These are phyloP conservation scores for Tortrix viridana DNA, from an alignment of 2,888 invertebrate genomes.

Conservation along the genomic window DNA sequence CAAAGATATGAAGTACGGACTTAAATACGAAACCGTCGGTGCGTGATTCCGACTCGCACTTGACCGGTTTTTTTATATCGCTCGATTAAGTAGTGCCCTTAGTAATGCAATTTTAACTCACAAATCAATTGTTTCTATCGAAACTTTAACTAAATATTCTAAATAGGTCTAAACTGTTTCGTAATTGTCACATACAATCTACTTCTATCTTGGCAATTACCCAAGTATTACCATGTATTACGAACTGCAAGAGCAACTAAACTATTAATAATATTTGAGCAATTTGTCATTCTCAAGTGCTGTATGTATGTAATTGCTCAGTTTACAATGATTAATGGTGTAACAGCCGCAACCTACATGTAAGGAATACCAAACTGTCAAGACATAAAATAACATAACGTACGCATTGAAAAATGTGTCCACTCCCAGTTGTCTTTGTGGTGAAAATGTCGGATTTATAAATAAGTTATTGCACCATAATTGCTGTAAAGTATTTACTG, in stretches of 20 bases:
- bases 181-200: constrained; percentile 7
- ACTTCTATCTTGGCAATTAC: constrained; percentile 11
- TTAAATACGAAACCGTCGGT: no score
- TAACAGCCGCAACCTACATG: constrained; percentile 18
- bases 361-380: constrained; percentile 31
- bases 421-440: constrained; percentile 23
- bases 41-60: no score
- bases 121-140: background rate
- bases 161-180: background rate
- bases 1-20: no score
- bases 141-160: background rate
- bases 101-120: no score
- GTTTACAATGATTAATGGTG: constrained; percentile 40
- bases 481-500: constrained; percentile 19
- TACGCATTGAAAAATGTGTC: constrained; percentile 7
- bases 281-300: constrained; percentile 41
- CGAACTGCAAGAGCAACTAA: constrained; percentile 14
- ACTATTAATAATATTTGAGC: constrained; percentile 38
- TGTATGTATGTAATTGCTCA: constrained; percentile 38
- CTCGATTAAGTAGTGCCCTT: no score
- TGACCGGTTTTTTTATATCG: no score
- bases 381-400: constrained; percentile 20
- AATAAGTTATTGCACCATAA: constrained; percentile 12
- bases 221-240: constrained; percentile 23
- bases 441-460: constrained; percentile 21